Percentiles rank a stretch among this genome's conserved stretches.
Evolutionary conservation across 2,113 vertebrate genomes (phyloP).

Genomic region (Stigmatopora nigra): DNA sequence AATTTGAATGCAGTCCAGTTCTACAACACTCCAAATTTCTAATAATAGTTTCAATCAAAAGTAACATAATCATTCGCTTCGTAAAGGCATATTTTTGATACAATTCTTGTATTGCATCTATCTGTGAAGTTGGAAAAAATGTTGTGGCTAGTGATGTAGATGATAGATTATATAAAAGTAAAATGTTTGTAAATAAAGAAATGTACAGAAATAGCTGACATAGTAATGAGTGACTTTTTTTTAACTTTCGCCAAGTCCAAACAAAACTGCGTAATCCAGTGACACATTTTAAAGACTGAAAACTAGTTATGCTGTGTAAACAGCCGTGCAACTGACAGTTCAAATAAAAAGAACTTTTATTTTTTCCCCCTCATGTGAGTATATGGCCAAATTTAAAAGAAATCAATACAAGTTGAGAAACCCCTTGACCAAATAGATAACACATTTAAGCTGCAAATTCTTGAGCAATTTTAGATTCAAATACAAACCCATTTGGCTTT

Average conservation of each 20-base stretch:
- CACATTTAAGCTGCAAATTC: background rate
- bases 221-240: background rate
- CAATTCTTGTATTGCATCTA: background rate
- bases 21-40: background rate
- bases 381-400: constrained; percentile 2
- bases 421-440: constrained; percentile 12
- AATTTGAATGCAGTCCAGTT: background rate
- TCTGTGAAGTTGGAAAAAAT: background rate
- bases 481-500: background rate
- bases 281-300: background rate
- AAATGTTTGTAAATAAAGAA: background rate
- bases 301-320: background rate
- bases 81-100: background rate
- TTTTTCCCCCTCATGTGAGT: constrained; percentile 24
- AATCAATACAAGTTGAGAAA: constrained; percentile 53
- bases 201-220: background rate
- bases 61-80: background rate
- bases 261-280: background rate
- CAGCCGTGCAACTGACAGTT: background rate
- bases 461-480: background rate
- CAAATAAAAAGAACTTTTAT: constrained; percentile 7
- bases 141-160: background rate
- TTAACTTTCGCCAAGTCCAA: background rate
- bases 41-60: background rate
- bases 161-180: background rate